Percentiles rank a stretch among this genome's conserved stretches.
Conservation (phyloP, 2,797 vertebrate genomes). For the Gallinago nigripennis region DNA sequence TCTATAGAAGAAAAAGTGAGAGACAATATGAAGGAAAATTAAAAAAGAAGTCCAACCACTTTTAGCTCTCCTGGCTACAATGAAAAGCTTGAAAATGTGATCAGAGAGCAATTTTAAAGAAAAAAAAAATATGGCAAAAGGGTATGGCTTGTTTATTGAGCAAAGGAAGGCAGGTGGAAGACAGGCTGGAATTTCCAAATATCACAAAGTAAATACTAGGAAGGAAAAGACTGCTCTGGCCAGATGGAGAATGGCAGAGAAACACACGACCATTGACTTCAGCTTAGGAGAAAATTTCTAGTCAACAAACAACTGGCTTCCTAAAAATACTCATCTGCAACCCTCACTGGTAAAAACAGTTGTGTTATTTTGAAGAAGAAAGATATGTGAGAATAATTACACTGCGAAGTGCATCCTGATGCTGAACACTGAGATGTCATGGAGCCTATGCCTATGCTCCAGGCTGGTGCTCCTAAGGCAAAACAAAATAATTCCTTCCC, state of each 20-base stretch:
- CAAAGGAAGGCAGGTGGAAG: not conserved
- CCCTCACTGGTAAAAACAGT: not conserved
- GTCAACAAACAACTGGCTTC: not conserved
- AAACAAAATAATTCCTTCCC: not conserved
- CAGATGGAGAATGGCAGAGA: not conserved
- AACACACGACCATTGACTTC: not conserved
- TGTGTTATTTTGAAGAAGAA: not conserved
- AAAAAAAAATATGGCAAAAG: not conserved
- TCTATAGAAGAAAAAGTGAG: not conserved
- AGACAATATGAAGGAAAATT: not conserved
- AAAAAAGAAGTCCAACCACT: fast-evolving
- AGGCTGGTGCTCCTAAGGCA: not conserved
- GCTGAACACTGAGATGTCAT: not conserved
- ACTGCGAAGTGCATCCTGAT: not conserved
- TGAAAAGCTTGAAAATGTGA: not conserved
- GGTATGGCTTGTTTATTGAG: not conserved
- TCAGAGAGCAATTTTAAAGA: not conserved
- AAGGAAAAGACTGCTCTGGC: not conserved
- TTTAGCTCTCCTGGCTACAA: not conserved
- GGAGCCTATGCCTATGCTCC: not conserved
- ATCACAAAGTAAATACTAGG: not conserved
- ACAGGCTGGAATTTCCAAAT: not conserved
- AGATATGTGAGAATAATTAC: not conserved
- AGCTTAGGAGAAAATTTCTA: not conserved
- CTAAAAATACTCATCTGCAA: not conserved